Evolutionary conservation across 2,113 vertebrate species (phyloP), one percentile per base, ranked within the genome.

Genomic region (Monarcha castaneiventris): DNA sequence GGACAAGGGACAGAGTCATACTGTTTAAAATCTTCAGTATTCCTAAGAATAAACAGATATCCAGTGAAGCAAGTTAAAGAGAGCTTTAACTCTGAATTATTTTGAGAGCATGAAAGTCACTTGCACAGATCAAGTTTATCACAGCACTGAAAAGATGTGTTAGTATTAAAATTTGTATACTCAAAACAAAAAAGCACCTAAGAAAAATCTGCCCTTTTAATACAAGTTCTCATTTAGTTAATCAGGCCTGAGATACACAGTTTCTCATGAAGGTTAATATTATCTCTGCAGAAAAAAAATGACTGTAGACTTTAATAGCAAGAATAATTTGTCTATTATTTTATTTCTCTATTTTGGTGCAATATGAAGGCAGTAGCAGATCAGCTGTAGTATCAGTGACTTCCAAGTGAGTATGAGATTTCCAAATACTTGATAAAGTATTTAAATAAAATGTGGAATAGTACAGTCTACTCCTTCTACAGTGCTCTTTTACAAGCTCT

Each of bases 1-100:
- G 84, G 62, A 96, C 84, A 94, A 79, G 86, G 91, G 95, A 97
- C 92, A 96, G 86, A 96, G 91, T 95, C 96, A 96, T 85, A 97
- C 92, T 96, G 95, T 94, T 97, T 96, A 91, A 93, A 96, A 89
- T 85, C 89, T 89, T 93, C 77, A 52, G 81, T 94, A 79, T 94
- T 92, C 55, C 46, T 94, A 84, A 91, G 67, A 87, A 76, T 94
- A 96, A 97, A 96, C 92, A 96, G 76, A 96, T 84, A 92, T 89
- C 94, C 93, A 96, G 92, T 48, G 81, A 95, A 96, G 93, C 37
- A 73, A 87, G 84, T 72, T 73, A 90, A 78, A 82, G 49, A 79
- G 39, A 74, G 37, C 39, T 93, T 96, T 94, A 93, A 91, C 76
- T 89, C 55, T 37, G 66, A 84, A 94, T 93, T 96, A 94, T 91